phyloP scores from a whole-genome alignment of 2,113 vertebrate genomes.

The Zootoca vivipara region DNA sequence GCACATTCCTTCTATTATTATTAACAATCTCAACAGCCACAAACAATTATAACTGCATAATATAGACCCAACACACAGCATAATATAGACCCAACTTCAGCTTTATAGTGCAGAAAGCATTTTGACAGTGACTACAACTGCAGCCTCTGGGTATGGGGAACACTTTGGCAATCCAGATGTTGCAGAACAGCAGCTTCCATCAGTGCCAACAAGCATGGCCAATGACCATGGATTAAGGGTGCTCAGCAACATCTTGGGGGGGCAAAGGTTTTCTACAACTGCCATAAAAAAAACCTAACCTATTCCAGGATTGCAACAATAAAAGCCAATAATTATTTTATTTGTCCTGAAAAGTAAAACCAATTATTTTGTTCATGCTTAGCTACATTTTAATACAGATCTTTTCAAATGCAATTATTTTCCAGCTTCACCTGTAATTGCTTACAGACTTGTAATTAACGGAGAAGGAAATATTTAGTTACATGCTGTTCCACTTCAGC shows the following conservation, averaged over 20 bases:
- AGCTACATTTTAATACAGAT: constrained; percentile 41
- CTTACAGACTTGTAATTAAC: constrained; percentile 18
- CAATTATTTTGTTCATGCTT: background rate
- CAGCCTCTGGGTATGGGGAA: no score
- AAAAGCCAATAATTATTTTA: background rate
- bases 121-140: no score
- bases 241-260: no score
- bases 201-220: no score
- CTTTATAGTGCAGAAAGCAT: no score
- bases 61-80: background rate
- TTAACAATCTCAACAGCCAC: background rate
- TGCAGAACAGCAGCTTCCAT: no score
- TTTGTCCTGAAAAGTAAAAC: constrained; percentile 25
- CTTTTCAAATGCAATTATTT: constrained; percentile 47
- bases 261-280: no score
- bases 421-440: constrained; percentile 14
- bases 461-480: constrained; percentile 11
- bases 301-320: background rate
- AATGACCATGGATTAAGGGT: no score
- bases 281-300: no score
- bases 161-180: no score
- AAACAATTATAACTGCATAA: background rate
- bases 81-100: background rate
- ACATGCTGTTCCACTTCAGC: background rate
- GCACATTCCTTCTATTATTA: background rate